These are phyloP conservation scores for Chelon auratus DNA, from an alignment of 2,797 vertebrate genomes.

Conservation along the genomic window DNA sequence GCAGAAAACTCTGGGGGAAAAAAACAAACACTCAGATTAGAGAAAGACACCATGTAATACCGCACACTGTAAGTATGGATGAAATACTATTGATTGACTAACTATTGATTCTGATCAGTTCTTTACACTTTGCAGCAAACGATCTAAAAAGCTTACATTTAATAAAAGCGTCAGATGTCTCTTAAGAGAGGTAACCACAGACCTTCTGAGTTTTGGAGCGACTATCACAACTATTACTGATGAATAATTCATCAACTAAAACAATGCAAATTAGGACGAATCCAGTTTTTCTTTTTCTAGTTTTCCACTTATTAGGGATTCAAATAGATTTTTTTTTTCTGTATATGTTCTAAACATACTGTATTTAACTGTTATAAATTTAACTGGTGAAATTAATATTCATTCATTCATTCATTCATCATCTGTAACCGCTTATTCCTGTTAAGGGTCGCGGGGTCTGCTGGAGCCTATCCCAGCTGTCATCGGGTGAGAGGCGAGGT, in stretches of 20 bases:
- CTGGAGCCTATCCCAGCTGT: too few relatives aligned
- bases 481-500: too few relatives aligned
- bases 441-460: too few relatives aligned
- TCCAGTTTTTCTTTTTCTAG: not conserved
- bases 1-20: constrained; percentile 78
- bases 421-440: too few relatives aligned
- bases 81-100: too few relatives aligned
- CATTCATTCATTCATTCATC: too few relatives aligned
- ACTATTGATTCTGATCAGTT: too few relatives aligned
- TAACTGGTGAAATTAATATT: too few relatives aligned
- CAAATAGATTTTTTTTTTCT: not conserved
- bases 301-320: not conserved
- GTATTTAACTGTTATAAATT: too few relatives aligned
- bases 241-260: not conserved
- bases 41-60: not conserved
- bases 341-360: too few relatives aligned
- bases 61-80: too few relatives aligned
- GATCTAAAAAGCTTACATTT: not conserved
- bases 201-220: not conserved
- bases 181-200: not conserved
- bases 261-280: not conserved
- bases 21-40: not conserved
- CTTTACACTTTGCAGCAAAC: not conserved
- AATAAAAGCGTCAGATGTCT: not conserved
- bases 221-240: not conserved